Base-by-base conservation (phyloP, 2,888 invertebrate species). In the Drosophila longiperda region DNA sequence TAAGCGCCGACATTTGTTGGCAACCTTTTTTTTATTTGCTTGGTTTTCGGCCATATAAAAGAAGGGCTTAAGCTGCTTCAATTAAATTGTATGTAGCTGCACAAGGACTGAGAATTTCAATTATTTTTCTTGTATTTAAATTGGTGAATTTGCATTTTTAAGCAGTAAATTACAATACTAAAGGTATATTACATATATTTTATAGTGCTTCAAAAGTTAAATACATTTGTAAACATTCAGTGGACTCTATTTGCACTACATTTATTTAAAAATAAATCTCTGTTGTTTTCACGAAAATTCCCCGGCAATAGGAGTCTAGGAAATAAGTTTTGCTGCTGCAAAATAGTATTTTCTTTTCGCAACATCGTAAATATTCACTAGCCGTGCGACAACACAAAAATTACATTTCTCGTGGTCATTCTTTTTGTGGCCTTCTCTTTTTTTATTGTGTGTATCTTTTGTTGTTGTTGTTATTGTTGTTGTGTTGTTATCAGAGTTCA, bases 351-450 rank as follows among this genome's bases (percentile, higher is more conserved):
- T 61, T 82, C 63, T 49, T 34, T 55, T 50, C 15, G 32, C 23
- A 70, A 60, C 78, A 78, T 66, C 78, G 77, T 89, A 84, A 84
- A 84, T 89, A 81, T 84, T 84, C 78, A 81, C 82, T 74, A 87
- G 64, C 60, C 83, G 45, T 63, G 78, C 55, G 68, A 73, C 66
- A 69, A 52, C 69, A 69, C 81, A 64, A 52, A 64, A 81, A 81
- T 81, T 67, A 78, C 78, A 79, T 81, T 81, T 81, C 64, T 38
- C 45, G 45, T 65, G 80, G 76, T 67, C 80, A 80, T 77, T 80
- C 65, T 66, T 49, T 48, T n/a, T 40, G 40, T 23, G 20, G n/a
- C 9, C n/a, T 40, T 52, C 12, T 17, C 20, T 29, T 48, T 23
- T 20, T 45, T 54, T 52, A 9, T n/a, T 34, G 17, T 55, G 11